phyloP scores from a whole-genome alignment of 2,113 vertebrate genomes.

The Microtus montanus region DNA sequence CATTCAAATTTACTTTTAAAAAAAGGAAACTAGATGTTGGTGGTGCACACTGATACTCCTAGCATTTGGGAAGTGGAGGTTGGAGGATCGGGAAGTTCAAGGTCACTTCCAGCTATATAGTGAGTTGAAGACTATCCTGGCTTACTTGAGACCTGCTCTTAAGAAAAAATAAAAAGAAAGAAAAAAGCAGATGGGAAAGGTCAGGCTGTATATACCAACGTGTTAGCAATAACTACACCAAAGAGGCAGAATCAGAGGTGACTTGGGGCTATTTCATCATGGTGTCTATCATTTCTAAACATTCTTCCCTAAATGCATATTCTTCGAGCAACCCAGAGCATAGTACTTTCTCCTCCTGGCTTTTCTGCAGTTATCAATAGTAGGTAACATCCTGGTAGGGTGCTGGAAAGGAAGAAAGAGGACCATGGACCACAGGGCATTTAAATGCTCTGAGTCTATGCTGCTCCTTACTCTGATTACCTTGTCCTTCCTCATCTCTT shows the following conservation, averaged over 20 bases:
- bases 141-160: background rate
- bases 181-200: background rate
- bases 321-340: background rate
- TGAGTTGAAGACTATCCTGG: background rate
- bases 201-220: background rate
- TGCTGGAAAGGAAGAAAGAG: too few relatives aligned
- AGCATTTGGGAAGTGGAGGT: background rate
- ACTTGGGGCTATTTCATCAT: background rate
- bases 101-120: background rate
- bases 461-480: background rate
- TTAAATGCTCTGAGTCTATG: background rate
- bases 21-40: background rate
- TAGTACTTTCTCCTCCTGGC: background rate
- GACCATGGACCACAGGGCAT: rapidly evolving
- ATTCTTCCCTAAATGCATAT: too few relatives aligned
- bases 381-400: background rate
- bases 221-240: too few relatives aligned
- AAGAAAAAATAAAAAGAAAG: background rate
- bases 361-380: rapidly evolving
- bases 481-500: background rate
- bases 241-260: rapidly evolving
- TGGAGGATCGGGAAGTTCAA: background rate
- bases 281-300: background rate
- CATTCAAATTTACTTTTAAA: background rate
- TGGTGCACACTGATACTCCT: background rate